These are phyloP conservation scores for Okapia johnstoni DNA, from an alignment of 2,113 vertebrate species.

Conservation along the genomic window DNA sequence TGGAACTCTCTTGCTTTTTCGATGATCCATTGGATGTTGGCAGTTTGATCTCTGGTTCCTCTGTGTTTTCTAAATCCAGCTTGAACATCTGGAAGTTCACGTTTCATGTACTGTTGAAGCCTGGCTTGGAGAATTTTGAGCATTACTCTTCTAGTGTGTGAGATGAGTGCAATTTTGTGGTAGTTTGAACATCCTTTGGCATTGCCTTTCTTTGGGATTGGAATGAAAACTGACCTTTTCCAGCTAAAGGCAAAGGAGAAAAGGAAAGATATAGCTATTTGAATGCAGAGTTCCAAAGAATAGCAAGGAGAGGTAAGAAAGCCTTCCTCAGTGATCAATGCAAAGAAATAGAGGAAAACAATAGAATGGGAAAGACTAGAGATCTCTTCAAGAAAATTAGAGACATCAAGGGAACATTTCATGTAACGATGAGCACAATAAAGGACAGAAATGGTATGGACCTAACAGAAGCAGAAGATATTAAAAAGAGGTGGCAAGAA, in stretches of 20 bases:
- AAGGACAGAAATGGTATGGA: background rate
- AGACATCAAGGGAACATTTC: background rate
- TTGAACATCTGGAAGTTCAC: background rate
- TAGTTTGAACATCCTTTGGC: background rate
- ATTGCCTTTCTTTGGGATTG: background rate
- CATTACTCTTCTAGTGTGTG: background rate
- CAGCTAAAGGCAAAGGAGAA: background rate
- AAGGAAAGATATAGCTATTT: background rate
- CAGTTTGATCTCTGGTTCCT: background rate
- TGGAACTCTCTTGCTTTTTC: background rate
- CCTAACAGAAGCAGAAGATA: background rate
- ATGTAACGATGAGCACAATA: background rate
- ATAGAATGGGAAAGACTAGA: background rate
- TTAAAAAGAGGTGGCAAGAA: background rate
- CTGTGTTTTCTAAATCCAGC: background rate
- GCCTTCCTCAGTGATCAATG: background rate
- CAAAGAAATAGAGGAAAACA: background rate
- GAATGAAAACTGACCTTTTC: background rate
- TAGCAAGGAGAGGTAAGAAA: background rate
- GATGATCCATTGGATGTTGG: background rate
- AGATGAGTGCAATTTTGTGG: background rate
- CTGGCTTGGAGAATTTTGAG: background rate
- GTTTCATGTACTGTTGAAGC: background rate
- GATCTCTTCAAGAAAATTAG: background rate
- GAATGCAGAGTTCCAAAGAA: background rate